phyloP scores from a whole-genome alignment of 23 tunicate genomes.

The Ciona savignyi region DNA sequence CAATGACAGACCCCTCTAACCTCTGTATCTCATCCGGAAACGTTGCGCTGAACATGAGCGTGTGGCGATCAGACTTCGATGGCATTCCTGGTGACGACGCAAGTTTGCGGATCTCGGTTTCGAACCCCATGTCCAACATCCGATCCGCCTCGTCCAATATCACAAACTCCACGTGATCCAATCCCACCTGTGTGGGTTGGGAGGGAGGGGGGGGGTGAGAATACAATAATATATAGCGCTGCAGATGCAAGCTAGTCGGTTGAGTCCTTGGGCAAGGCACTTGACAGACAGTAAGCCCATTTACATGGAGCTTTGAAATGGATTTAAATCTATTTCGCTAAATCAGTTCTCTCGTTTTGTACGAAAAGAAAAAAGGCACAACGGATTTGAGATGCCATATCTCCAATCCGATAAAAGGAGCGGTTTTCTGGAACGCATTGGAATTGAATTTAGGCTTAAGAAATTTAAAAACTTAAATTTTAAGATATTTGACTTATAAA shows the following conservation, averaged over 20 bases:
- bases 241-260: slow-evolving; percentile 41
- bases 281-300: slow-evolving; percentile 95
- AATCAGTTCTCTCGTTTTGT: too few species aligned
- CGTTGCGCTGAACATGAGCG: slow-evolving; percentile 97
- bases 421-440: too few species aligned
- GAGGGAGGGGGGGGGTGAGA: too few species aligned
- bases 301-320: slow-evolving; percentile 75
- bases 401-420: too few species aligned
- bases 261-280: slow-evolving; percentile 92
- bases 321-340: slow-evolving; percentile 37
- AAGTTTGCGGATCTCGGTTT: slow-evolving; percentile 68
- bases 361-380: too few species aligned
- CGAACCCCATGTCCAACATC: slow-evolving; percentile 99
- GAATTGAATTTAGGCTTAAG: too few species aligned
- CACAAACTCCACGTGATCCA: slow-evolving; percentile 57
- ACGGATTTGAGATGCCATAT: too few species aligned
- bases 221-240: too few species aligned
- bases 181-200: too few species aligned
- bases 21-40: slow-evolving; percentile 95
- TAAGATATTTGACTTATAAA: too few species aligned
- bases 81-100: slow-evolving; percentile 76
- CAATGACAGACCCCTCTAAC: slow-evolving; percentile 4
- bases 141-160: slow-evolving; percentile 98
- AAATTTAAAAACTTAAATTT: too few species aligned
- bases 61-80: slow-evolving; percentile 62